A percentile compares a stretch with the other conserved stretches of the same genome.
phyloP scores from a whole-genome alignment of 2,888 invertebrate genomes.

The Sarcophaga variegata region DNA sequence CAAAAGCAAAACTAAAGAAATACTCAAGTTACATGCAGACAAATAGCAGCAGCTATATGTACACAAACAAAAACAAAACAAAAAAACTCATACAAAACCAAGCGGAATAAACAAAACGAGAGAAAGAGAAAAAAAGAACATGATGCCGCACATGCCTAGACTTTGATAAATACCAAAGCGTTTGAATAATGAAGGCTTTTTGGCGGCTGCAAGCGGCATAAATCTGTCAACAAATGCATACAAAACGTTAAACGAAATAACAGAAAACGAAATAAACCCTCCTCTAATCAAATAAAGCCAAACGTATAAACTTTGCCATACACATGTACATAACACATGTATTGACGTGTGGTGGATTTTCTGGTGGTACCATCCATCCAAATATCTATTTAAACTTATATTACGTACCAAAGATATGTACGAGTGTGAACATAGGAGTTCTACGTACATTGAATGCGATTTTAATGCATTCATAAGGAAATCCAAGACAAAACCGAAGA shows the following conservation, averaged over 20 bases:
- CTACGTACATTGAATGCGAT: not conserved
- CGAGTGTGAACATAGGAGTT: conserved; percentile 8
- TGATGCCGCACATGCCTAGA: conserved; percentile 65
- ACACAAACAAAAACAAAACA: conserved; percentile 12
- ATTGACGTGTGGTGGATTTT: conserved; percentile 27
- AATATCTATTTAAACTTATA: not conserved
- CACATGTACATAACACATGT: conserved; percentile 34
- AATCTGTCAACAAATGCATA: conserved; percentile 73
- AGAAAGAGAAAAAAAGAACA: conserved; percentile 21
- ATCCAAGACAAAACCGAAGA: not conserved
- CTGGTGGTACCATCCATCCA: conserved; percentile 53
- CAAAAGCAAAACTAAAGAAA: conserved; percentile 41
- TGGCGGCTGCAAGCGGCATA: conserved; percentile 70
- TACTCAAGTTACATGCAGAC: conserved; percentile 11
- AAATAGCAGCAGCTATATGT: not conserved
- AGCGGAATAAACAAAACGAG: too few species aligned
- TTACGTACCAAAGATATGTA: not conserved
- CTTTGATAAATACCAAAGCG: conserved; percentile 67
- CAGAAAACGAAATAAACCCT: conserved; percentile 36
- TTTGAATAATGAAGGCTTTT: conserved; percentile 78
- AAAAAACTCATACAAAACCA: not conserved
- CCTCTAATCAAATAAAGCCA: conserved; percentile 63
- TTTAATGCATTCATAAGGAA: conserved; percentile 35
- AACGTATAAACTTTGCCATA: not conserved
- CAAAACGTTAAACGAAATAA: conserved; percentile 29